Percentiles rank a stretch among this genome's conserved stretches.
Evolutionary conservation across 2,888 invertebrate genomes (phyloP).

Genomic region (Ichneumoninae sp.): DNA sequence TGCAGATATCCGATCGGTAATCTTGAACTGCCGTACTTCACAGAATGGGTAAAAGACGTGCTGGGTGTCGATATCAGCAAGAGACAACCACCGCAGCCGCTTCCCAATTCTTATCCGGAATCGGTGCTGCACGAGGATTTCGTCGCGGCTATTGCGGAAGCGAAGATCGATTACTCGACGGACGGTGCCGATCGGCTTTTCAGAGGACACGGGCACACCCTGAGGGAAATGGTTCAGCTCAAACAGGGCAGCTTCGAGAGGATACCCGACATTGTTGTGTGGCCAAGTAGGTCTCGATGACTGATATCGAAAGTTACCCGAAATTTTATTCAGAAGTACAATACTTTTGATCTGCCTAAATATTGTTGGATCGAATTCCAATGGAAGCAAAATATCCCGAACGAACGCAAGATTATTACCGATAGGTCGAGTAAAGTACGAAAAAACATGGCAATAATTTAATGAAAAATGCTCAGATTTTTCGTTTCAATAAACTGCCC

Average conservation of each 20-base stretch:
- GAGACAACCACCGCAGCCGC: conserved; percentile 84
- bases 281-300: conserved; percentile 90
- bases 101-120: conserved; percentile 88
- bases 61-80: conserved; percentile 88
- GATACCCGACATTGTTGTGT: conserved; percentile 97
- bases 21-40: conserved; percentile 90
- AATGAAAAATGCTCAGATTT: no score
- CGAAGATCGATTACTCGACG: conserved; percentile 87
- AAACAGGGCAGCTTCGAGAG: conserved; percentile 91
- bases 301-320: background rate
- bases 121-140: conserved; percentile 88
- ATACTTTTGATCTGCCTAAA: no score
- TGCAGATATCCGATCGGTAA: conserved; percentile 92
- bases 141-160: conserved; percentile 86
- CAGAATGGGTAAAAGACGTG: conserved; percentile 91
- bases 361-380: no score
- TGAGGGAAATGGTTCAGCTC: conserved; percentile 94
- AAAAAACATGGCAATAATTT: no score
- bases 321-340: background rate
- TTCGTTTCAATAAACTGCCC: no score
- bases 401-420: no score
- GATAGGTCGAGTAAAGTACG: no score
- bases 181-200: conserved; percentile 94
- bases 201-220: conserved; percentile 96
- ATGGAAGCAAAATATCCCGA: no score